Base-by-base conservation (phyloP, 2,113 vertebrate genomes). In the Pelusios castaneus region DNA sequence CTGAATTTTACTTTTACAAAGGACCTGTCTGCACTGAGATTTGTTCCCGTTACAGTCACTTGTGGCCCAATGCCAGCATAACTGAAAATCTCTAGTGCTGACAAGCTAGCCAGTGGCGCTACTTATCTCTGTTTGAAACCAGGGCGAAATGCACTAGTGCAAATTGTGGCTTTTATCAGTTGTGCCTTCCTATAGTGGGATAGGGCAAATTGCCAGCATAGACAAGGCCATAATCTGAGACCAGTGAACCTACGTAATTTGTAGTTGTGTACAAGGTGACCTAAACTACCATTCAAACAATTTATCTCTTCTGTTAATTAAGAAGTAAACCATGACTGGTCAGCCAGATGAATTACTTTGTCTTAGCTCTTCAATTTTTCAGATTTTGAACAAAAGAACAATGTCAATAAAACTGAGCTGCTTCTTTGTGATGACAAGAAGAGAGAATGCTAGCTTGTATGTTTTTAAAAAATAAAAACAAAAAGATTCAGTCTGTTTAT, bases 51-150 rank as follows among this genome's bases (percentile, higher is more conserved):
- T 77, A 21, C 85, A 11, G 4, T 24, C 89, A 45, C 29, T 84
- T 85, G 34, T 38, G 83, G 0, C 8, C 0, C 1, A 58, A 16
- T 22, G 2, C 14, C 8, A 1, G 1, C 0, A 9, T 38, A 73
- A 52, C 3, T 63, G 27, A 31, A 80, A n/a, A 87, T 73, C 14
- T 52, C 43, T 85, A 31, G 31, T 9, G 12, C 29, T 34, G n/a
- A 27, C 22, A 49, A 73, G 25, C 25, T 80, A 22, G 70, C 49
- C 12, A 8, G 3, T 88, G n/a, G n/a, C 9, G 5, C 67, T 38
- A 19, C n/a, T 38, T 70, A 70, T 22, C 31, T 31, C 67, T 70
- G 19, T 22, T 38, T 70, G 67, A 70, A 70, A 70, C 67, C 22
- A 3, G 49, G 31, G 54, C 84, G 13, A 49, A 49, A 17, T 47